Base-by-base conservation (phyloP, 92 coral and sea anemone genomes). In the Porites divaricata region DNA sequence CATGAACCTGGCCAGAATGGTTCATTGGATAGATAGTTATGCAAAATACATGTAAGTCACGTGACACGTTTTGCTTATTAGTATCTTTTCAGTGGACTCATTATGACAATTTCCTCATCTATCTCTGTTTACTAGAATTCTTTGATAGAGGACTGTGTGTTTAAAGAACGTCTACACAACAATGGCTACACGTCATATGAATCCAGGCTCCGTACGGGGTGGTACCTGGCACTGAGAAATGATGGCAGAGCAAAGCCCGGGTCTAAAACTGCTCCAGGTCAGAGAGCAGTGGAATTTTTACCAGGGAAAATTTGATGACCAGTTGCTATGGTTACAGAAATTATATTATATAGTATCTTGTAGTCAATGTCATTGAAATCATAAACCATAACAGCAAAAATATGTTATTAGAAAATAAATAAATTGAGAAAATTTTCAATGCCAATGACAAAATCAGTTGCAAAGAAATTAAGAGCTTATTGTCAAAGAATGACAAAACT, bases 101-200 rank as follows among this genome's bases (percentile, higher is more conserved):
- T 54, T 9, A 15, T 54, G 45, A 5, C 9, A 23, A 15, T 12
- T 9, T 48, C 4, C 63, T 28, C 8, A 53, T 63, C 53, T 35
- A 35, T 35, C 45, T 35, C 5, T 35, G 17, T 53, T 66, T 16
- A 71, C 59, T 76, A 90, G 93, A 53, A 54, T 49, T 69, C 80
- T 25, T 45, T 89, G 62, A 35, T 70, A 8, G 77, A 72, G 45
- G 86, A 80, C 54, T 89, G 92, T 75, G 83, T 89, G 4, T 89
- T 89, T 61, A 89, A 89, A 57, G 93, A 90, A 57, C 74, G 51
- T 2, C 88, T 85, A 1, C 35, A 76, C 25, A 23, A n/a, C 1
- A 81, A 63, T 86, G 93, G 90, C 0, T 90, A 90, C 82, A 90
- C 80, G n/a, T 80, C 90, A n/a, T 90, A 80, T 51, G 93, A 90